Percentiles rank a stretch among this genome's conserved stretches.
Evolutionary conservation across 2,797 vertebrate genomes (phyloP).

Genomic region (Coracias cyanogaster): DNA sequence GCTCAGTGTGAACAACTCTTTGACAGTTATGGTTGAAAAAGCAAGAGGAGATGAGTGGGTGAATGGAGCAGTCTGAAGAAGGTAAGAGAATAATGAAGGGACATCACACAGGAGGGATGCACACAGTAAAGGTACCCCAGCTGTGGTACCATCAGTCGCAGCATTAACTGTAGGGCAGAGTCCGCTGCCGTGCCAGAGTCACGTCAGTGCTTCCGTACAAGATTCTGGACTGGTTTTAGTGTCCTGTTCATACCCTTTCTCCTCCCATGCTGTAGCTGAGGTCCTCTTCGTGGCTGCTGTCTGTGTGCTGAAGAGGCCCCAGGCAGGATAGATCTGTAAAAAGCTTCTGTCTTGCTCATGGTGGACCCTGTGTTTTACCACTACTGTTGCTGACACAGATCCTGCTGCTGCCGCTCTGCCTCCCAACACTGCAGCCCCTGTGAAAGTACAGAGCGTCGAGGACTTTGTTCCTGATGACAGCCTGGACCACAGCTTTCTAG

Average conservation of each 20-base stretch:
- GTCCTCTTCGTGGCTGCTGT: background rate
- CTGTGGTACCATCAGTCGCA: background rate
- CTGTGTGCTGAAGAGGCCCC: background rate
- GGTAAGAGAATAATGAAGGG: background rate
- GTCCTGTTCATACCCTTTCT: background rate
- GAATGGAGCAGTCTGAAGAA: background rate
- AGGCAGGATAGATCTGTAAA: background rate
- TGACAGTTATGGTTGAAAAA: background rate
- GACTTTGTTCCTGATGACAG: slow-evolving; percentile 93
- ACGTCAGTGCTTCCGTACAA: background rate
- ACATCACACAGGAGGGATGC: background rate
- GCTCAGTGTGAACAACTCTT: background rate
- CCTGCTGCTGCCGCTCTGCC: slow-evolving; percentile 31
- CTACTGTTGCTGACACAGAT: slow-evolving; percentile 15
- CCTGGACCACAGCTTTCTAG: slow-evolving; percentile 93
- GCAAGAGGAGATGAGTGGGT: background rate
- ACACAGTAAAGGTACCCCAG: background rate
- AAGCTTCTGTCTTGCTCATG: background rate
- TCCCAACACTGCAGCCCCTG: slow-evolving; percentile 52
- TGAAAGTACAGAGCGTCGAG: slow-evolving; percentile 86
- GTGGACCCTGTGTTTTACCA: background rate
- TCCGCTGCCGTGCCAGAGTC: background rate
- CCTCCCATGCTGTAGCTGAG: background rate
- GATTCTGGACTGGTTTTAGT: background rate
- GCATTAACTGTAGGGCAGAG: background rate